Percentiles rank a stretch among this genome's conserved stretches.
phyloP scores from a whole-genome alignment of 2,113 vertebrate species.

The Triplophysa siluroides region DNA sequence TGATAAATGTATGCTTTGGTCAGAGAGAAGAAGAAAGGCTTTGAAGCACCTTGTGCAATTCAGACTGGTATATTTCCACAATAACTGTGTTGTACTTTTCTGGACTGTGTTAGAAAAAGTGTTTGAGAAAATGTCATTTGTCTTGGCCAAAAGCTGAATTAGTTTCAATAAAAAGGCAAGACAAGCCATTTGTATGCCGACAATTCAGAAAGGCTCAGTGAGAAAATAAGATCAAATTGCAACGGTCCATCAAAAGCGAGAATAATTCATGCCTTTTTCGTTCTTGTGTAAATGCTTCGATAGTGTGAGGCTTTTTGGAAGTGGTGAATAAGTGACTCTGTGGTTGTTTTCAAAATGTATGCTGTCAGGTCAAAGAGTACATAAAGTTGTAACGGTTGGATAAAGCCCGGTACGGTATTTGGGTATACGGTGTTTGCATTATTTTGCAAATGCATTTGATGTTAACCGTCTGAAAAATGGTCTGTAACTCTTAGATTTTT shows the following conservation, averaged over 20 bases:
- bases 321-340: not conserved
- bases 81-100: not conserved
- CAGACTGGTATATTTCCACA: not conserved
- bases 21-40: not conserved
- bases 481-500: too few species aligned
- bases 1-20: constrained; percentile 15
- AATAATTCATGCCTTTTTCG: not conserved
- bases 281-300: not conserved
- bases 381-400: not conserved
- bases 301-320: not conserved
- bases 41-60: not conserved
- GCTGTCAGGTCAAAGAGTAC: not conserved
- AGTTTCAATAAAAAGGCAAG: not conserved
- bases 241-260: not conserved
- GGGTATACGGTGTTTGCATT: too few species aligned
- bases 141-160: not conserved
- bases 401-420: not conserved
- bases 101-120: not conserved
- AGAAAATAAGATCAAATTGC: constrained; percentile 1
- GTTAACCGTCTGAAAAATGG: too few species aligned
- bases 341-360: not conserved
- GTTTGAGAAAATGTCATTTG: not conserved
- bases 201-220: not conserved
- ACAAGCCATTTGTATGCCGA: not conserved
- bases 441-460: too few species aligned